These are phyloP conservation scores for Lepidostoma basale DNA, from an alignment of 1,140 invertebrate species.

Conservation along the genomic window DNA sequence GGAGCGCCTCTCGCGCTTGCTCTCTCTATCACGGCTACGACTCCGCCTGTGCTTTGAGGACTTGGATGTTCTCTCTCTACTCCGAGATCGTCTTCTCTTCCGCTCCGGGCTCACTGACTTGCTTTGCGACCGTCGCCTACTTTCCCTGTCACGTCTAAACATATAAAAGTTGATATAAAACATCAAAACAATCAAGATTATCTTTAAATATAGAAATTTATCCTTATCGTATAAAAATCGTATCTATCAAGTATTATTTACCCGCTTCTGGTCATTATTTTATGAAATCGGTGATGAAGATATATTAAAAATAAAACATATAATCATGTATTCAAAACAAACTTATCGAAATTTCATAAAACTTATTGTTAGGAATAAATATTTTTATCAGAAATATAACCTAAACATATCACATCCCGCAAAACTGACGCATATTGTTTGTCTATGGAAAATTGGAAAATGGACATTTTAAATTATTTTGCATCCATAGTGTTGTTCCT, in stretches of 20 bases:
- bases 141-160: constrained; percentile 52
- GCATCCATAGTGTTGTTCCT: no score
- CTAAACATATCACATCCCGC: no score
- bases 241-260: no score
- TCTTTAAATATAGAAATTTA: neutral
- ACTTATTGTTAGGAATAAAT: no score
- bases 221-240: neutral
- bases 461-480: no score
- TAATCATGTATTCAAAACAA: no score
- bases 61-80: constrained; percentile 63
- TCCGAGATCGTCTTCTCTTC: constrained; percentile 68
- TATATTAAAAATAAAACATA: no score
- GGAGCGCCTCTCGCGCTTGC: constrained; percentile 51
- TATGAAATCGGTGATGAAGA: no score
- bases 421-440: no score
- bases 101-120: constrained; percentile 65
- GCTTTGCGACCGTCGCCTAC: constrained; percentile 56
- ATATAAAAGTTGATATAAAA: constrained; percentile 22
- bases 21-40: constrained; percentile 56
- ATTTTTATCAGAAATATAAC: no score
- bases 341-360: no score
- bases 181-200: neutral
- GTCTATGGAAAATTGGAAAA: no score
- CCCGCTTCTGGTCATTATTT: constrained; percentile 49
- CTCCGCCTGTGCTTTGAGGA: constrained; percentile 56